phyloP scores from a whole-genome alignment of 35 echinoderm and acorn worm species.

The Heliocidaris erythrogramma region DNA sequence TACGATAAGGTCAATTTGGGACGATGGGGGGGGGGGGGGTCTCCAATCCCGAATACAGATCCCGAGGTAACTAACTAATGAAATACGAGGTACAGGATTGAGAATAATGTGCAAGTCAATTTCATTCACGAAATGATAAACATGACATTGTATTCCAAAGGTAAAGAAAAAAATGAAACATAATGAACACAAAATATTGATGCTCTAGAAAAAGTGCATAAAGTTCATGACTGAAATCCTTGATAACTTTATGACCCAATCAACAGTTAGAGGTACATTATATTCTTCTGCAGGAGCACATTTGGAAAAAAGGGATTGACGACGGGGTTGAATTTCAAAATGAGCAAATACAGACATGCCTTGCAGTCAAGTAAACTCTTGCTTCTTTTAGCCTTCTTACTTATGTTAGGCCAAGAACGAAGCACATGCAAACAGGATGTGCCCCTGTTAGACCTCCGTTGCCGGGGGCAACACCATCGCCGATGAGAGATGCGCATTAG shows the following conservation, averaged over 20 bases:
- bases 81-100: too few relatives aligned
- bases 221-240: neutral
- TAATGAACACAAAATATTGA: too few relatives aligned
- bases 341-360: neutral
- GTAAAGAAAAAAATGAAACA: too few relatives aligned
- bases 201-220: too few relatives aligned
- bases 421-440: neutral
- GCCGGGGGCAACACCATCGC: neutral
- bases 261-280: neutral
- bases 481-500: conserved; percentile 15
- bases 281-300: neutral
- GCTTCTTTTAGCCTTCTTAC: neutral
- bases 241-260: neutral
- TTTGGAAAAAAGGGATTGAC: neutral
- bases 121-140: too few relatives aligned
- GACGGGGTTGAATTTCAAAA: neutral
- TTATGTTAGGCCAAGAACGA: neutral
- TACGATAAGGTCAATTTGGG: too few relatives aligned
- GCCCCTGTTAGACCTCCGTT: neutral
- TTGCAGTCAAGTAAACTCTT: neutral
- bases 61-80: too few relatives aligned
- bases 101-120: too few relatives aligned
- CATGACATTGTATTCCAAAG: too few relatives aligned
- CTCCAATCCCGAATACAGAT: too few relatives aligned
- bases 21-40: too few relatives aligned